Evolutionary conservation across 2,113 vertebrate genomes (phyloP), one percentile per base, ranked within the genome.

Genomic region (Triplophysa dalaica): DNA sequence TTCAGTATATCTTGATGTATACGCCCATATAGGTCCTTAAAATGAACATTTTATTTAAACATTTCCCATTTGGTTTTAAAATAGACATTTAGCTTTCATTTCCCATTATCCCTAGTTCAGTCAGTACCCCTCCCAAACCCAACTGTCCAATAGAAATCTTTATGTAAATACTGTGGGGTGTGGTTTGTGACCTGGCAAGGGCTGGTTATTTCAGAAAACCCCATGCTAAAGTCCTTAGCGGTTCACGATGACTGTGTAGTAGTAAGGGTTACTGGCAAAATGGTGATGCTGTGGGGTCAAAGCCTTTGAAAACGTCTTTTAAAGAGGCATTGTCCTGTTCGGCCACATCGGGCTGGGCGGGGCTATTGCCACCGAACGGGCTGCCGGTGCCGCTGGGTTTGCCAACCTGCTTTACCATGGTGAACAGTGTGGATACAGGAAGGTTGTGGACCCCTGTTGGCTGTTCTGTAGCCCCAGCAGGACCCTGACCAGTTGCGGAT

Each of bases 301-400:
- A 98, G 17, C 96, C 96, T 92, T 98, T 98, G 88, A 98, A 98
- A 86, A 98, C 96, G 13, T 98, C 97, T 80, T 98, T 98, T 41
- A 98, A 90, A 4, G 97, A 98, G 1, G 91, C 95, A 0, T 95
- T 94, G 75, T 98, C 97, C 80, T 94, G 94, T 60, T 95, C 95
- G 0, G 93, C 54, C 0, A 87, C 48, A 3, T 96, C 94, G 0
- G 87, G 54, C 1, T 90, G 94, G 0, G 94, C 91, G 0, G 96
- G 96, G 84, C 96, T 97, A 84, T 90, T 96, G 17, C 95, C 95
- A 0, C 93, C 95, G 0, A 96, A 97, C 0, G 96, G 95, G 79
- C 96, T 97, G 0, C 94, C 91, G 0, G 93, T 79, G 21, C 96
- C 96, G 0, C 94, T 82, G 0, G 92, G 81, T 75, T 95, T 97